Evolutionary conservation across 2,113 vertebrate species (phyloP), one percentile per base, ranked within the genome.

Genomic region (Chionomys nivalis): DNA sequence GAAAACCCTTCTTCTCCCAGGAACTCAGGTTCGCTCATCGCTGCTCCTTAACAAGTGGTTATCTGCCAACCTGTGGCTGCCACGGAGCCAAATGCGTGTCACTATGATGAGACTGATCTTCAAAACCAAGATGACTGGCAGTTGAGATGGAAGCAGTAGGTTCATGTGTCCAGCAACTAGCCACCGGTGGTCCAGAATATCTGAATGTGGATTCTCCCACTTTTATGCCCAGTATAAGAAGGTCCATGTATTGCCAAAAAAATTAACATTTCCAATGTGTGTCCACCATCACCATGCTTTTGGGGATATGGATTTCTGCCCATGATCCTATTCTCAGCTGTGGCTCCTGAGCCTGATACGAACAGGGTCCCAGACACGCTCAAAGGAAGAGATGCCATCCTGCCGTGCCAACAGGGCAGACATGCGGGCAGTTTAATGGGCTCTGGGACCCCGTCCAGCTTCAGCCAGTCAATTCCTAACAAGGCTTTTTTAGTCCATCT

Each of bases 1-100:
- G 28, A 42, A 44, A 14, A 17, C 10, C 33, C 47, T 19, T 0
- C 24, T 44, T 44, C 1, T 1, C 72, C 16, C 26, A 36, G 3
- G 47, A 24, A 24, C 42, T 28, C 44, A 14, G 26, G 21, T 7
- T 42, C 61, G 12, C 3, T 68, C 68, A 44, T 14, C 39, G 7
- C 90, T 12, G 42, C 4, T 33, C 63, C 52, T 83, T n/a, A 10
- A 5, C 14, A 61, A 58, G 14, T 1, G 12, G 44, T 44, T 75
- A 58, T 55, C 70, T 26, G 12, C 55, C 8, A 55, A 26, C 39
- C 2, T 8, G 23, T 68, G 36, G 31, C 42, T n/a, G 26, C 44
- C 61, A 49, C 26, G 0, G 87, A 77, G 52, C 36, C 68, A 47
- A 81, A 42, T 7, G 21, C 11, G 66, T 61, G 3, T 36, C 39